These are phyloP conservation scores for Crotalus horridus DNA, from an alignment of 2,113 vertebrate genomes.

Conservation along the genomic window DNA sequence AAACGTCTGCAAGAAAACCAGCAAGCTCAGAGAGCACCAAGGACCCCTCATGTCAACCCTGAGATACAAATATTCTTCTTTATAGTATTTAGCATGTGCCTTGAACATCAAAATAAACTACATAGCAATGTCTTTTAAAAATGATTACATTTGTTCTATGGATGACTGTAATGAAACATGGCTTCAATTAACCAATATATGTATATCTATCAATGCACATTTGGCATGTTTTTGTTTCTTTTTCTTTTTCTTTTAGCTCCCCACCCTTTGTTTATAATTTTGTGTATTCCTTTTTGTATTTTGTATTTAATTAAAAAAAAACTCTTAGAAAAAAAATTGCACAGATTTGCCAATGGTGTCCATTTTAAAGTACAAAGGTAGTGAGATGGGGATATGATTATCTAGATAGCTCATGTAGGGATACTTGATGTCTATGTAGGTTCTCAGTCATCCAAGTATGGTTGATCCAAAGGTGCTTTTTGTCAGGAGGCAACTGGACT, in stretches of 20 bases:
- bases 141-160: rapidly evolving
- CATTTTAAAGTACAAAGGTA: neutral
- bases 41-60: no score
- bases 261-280: neutral
- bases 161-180: neutral
- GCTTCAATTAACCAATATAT: neutral
- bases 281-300: neutral
- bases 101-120: neutral
- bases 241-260: neutral
- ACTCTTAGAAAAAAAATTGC: neutral
- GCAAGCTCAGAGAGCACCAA: no score
- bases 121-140: neutral
- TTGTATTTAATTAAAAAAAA: neutral
- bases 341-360: rapidly evolving
- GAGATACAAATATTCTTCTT: no score
- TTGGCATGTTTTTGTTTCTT: neutral
- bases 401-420: neutral
- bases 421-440: neutral
- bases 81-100: neutral
- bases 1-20: no score
- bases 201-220: neutral
- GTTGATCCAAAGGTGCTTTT: no score
- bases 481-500: no score
- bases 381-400: neutral
- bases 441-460: no score